A percentile compares a stretch with the other conserved stretches of the same genome.
phyloP scores from a whole-genome alignment of 2,797 vertebrate genomes.

The Spinus olivaceus region DNA sequence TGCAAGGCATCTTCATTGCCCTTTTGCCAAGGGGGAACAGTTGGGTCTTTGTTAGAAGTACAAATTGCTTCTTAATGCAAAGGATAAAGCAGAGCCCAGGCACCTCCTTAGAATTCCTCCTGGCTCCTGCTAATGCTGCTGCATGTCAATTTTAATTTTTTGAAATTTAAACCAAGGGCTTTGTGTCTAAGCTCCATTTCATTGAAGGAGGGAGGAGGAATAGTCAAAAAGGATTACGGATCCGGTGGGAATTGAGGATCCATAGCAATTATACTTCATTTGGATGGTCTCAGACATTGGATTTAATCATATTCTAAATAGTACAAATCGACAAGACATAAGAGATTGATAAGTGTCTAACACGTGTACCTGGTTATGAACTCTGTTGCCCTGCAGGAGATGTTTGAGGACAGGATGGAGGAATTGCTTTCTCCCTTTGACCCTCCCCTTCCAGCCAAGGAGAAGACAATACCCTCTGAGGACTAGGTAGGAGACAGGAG shows the following conservation, averaged over 20 bases:
- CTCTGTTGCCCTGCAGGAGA: background rate
- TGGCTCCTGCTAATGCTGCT: constrained; percentile 70
- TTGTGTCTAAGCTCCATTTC: constrained; percentile 80
- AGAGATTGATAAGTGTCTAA: constrained; percentile 63
- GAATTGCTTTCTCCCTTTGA: background rate
- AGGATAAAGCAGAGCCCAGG: constrained; percentile 73
- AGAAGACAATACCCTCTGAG: background rate
- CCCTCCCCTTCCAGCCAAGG: background rate
- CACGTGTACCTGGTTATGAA: constrained; percentile 34
- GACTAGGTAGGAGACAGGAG: background rate
- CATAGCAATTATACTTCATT: constrained; percentile 78
- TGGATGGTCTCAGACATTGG: constrained; percentile 68
- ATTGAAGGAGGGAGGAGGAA: constrained; percentile 71
- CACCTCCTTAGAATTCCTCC: constrained; percentile 79
- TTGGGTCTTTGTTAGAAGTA: constrained; percentile 76
- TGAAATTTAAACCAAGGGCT: constrained; percentile 81
- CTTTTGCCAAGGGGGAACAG: constrained; percentile 76
- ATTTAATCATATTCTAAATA: constrained; percentile 75
- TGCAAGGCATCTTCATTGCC: constrained; percentile 75
- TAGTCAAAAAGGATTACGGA: constrained; percentile 78
- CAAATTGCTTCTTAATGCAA: constrained; percentile 83
- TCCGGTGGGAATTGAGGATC: constrained; percentile 68
- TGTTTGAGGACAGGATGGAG: background rate
- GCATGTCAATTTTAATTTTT: constrained; percentile 84
- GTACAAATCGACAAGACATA: constrained; percentile 68